Evolutionary conservation across 2,888 invertebrate genomes (phyloP).

Genomic region (Disparrhopalites patrizii): DNA sequence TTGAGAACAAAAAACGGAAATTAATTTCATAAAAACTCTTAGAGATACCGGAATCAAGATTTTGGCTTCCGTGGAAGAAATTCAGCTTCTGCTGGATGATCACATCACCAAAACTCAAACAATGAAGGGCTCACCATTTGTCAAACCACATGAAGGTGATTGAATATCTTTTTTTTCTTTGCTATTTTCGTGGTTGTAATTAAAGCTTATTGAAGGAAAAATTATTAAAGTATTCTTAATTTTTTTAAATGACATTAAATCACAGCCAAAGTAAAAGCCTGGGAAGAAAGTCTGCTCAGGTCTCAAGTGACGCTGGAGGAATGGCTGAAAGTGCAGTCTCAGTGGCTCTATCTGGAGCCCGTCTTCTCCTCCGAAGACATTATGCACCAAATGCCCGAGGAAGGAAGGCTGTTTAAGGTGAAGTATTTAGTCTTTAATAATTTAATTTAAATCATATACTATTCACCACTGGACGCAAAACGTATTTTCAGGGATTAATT

Average conservation of each 20-base stretch:
- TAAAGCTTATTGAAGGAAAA: not conserved
- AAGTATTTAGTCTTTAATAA: no score
- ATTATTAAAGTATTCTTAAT: no score
- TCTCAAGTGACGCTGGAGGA: conserved; percentile 71
- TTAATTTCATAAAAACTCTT: conserved; percentile 26
- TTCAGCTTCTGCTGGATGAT: conserved; percentile 74
- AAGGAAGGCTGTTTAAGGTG: conserved; percentile 67
- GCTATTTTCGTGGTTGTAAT: not conserved
- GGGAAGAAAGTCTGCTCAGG: conserved; percentile 70
- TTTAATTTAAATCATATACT: not conserved
- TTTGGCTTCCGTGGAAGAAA: conserved; percentile 69
- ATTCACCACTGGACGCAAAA: not conserved
- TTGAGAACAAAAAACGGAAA: not conserved
- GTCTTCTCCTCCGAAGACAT: conserved; percentile 85
- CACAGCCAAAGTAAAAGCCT: conserved; percentile 58
- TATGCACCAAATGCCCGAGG: conserved; percentile 78
- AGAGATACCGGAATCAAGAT: conserved; percentile 72
- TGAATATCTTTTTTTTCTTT: not conserved
- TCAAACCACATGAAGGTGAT: conserved; percentile 68
- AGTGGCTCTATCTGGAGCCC: conserved; percentile 80
- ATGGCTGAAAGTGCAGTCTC: conserved; percentile 80
- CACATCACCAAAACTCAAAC: conserved; percentile 77
- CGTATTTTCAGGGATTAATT: not conserved
- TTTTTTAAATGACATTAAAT: conserved; percentile 5
- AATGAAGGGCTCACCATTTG: conserved; percentile 81